These are phyloP conservation scores for Hypercompe scribonia DNA, from an alignment of 2,888 invertebrate genomes.

Conservation along the genomic window DNA sequence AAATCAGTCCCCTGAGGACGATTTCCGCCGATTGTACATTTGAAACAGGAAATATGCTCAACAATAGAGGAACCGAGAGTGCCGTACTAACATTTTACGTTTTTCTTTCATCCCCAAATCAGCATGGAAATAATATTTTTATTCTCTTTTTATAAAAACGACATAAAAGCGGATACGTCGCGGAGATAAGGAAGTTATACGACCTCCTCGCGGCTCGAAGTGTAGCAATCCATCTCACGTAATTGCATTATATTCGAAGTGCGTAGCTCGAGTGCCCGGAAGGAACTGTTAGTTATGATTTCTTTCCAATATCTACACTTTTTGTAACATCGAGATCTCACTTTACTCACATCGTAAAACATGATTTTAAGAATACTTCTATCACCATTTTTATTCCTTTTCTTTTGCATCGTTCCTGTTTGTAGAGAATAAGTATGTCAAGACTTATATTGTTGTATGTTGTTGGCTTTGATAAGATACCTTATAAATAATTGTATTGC, in stretches of 20 bases:
- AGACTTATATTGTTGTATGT: background rate
- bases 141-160: conserved; percentile 68
- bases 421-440: background rate
- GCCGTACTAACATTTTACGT: conserved; percentile 41
- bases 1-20: conserved; percentile 31
- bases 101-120: conserved; percentile 47
- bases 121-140: conserved; percentile 57
- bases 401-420: conserved; percentile 18
- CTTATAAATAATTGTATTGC: background rate
- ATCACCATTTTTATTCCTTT: conserved; percentile 39
- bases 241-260: conserved; percentile 77
- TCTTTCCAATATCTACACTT: conserved; percentile 63
- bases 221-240: conserved; percentile 73
- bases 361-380: conserved; percentile 46
- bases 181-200: conserved; percentile 70
- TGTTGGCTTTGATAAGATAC: background rate
- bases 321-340: conserved; percentile 44
- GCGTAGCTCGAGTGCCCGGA: conserved; percentile 62
- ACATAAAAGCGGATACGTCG: conserved; percentile 62
- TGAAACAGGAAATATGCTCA: conserved; percentile 31
- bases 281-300: conserved; percentile 63
- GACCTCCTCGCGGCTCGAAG: conserved; percentile 65
- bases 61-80: conserved; percentile 31
- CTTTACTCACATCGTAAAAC: conserved; percentile 48
- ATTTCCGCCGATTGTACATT: conserved; percentile 34